Conservation (phyloP, 2,888 invertebrate genomes). For the Sarcophaga rosellei region DNA sequence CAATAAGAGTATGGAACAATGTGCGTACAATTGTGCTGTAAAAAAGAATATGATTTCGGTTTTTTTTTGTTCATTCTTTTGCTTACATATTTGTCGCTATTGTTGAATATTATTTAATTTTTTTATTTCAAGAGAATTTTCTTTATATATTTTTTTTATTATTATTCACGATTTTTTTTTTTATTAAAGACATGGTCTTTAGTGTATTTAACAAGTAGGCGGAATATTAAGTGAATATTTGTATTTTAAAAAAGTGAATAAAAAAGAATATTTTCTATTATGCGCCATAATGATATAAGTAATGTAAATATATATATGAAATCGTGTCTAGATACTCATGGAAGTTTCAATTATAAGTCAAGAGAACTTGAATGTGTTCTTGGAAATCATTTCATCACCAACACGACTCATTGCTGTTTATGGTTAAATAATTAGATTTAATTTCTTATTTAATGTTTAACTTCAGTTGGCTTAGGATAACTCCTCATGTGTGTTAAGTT, state of each 20-base stretch:
- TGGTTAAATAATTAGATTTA: too few relatives aligned
- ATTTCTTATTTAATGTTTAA: too few relatives aligned
- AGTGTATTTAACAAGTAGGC: constrained; percentile 42
- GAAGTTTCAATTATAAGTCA: too few relatives aligned
- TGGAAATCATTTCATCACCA: too few relatives aligned
- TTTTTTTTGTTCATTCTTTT: constrained; percentile 28
- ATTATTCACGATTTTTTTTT: neutral
- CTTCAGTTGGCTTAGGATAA: too few relatives aligned
- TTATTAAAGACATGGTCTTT: constrained; percentile 25
- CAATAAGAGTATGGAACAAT: constrained; percentile 25
- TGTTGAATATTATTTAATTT: constrained; percentile 11
- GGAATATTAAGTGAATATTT: constrained; percentile 41
- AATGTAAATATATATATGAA: neutral
- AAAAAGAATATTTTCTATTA: neutral
- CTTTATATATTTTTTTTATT: neutral
- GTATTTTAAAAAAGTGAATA: neutral
- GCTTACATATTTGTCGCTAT: constrained; percentile 1
- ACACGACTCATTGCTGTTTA: too few relatives aligned
- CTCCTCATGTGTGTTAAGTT: too few relatives aligned
- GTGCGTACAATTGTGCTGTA: constrained; percentile 37
- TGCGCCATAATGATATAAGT: neutral
- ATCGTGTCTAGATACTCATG: too few relatives aligned
- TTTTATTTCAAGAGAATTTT: neutral
- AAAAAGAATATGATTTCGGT: neutral
- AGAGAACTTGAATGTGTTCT: too few relatives aligned